These are phyloP conservation scores for Bradysia coprophila DNA, from an alignment of 1,140 invertebrate genomes.

Conservation along the genomic window DNA sequence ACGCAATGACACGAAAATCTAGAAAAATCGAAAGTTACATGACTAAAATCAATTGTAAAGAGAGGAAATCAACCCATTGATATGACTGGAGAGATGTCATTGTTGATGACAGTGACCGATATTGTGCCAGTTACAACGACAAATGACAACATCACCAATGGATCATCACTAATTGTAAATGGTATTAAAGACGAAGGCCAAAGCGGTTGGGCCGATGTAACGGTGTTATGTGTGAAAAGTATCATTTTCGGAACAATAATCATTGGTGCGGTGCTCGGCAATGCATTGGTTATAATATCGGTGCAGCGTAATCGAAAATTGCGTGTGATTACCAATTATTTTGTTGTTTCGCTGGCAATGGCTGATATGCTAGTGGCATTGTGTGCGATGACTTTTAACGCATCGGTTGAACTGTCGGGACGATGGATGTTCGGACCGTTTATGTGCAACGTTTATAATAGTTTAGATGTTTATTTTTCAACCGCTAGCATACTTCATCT, in stretches of 20 bases:
- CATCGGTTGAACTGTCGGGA: slow-evolving; percentile 58
- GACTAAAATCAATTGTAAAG: background rate
- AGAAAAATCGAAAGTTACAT: background rate
- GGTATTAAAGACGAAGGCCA: slow-evolving; percentile 1
- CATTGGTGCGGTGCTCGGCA: slow-evolving; percentile 68
- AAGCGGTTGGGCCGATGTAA: slow-evolving; percentile 26
- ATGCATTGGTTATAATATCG: slow-evolving; percentile 66
- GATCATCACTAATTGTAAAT: background rate
- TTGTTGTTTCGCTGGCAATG: slow-evolving; percentile 81
- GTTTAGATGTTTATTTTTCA: slow-evolving; percentile 87
- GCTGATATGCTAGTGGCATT: slow-evolving; percentile 84
- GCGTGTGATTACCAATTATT: slow-evolving; percentile 78
- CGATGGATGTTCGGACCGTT: slow-evolving; percentile 73
- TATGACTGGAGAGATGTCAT: slow-evolving; percentile 1
- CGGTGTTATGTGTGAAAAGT: slow-evolving; percentile 45
- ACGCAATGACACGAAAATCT: background rate
- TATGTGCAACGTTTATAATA: slow-evolving; percentile 90
- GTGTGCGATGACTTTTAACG: slow-evolving; percentile 92
- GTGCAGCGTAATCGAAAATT: slow-evolving; percentile 22
- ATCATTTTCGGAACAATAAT: slow-evolving; percentile 69
- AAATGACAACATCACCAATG: background rate
- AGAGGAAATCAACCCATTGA: background rate
- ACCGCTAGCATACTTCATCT: slow-evolving; percentile 87
- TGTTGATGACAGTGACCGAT: background rate
- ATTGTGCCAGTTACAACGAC: background rate